Base-by-base conservation (phyloP, 2,797 vertebrate genomes). In the Acrossocheilus fasciatus region DNA sequence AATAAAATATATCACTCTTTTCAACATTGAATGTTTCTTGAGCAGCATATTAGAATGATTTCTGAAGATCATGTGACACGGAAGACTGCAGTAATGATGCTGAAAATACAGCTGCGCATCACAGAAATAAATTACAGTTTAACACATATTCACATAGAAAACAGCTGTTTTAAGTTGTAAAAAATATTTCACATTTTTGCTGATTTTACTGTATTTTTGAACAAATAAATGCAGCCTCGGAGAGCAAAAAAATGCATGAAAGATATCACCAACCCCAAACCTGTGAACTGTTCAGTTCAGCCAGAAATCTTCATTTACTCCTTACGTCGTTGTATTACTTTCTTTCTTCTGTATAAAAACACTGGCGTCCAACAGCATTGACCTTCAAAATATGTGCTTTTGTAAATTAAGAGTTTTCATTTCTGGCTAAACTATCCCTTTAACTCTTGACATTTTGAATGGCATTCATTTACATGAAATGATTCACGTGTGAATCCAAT, bases 151-250 rank as follows among this genome's bases (percentile, higher is more conserved):
- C 9, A 34, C 8, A 52, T 1, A 20, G 45, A 75, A 11, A 34
- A 34, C 15, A 5, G 8, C 0, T 52, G 0, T 0, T 20, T 10
- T 34, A 18, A 2, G 11, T 6, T 34, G 0, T 6, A 52, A 34
- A 6, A 36, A 36, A 20, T 75, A 52, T 36, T 75, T 20, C 47
- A 52, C 2, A 2, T 11, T 73, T 47, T 10, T 50, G 5, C n/a
- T 1, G 15, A 17, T 72, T 45, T 30, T 74, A 6, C 47, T 12
- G 73, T 6, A 52, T 18, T 75, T 75, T 20, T 50, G 2, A 75
- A 18, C 45, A 18, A 4, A 75, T 52, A 50, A 75, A 30, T 9
- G 3, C 8, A 6, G 45, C 26, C 0, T 10, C 1, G 0, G 43
- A 47, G n/a, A 74, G 43, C 45, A 75, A 14, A 73, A 26, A 26